Conservation (phyloP, 2,113 vertebrate species). For the Echinops telfairi region DNA sequence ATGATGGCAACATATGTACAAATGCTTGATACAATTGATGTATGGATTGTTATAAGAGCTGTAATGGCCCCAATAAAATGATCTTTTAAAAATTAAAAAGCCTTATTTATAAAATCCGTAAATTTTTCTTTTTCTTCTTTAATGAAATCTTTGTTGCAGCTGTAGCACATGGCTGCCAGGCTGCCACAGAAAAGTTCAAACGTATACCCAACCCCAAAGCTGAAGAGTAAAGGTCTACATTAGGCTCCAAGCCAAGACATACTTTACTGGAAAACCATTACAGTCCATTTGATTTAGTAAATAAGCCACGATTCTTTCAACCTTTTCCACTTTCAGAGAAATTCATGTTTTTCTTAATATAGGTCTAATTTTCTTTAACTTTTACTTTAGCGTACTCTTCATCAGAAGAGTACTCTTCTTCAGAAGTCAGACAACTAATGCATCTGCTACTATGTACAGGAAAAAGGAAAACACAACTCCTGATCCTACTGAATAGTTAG, state of each 20-base stretch:
- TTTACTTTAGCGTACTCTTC: too few relatives aligned
- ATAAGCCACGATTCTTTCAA: neutral
- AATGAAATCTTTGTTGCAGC: conserved; percentile 46
- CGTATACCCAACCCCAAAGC: neutral
- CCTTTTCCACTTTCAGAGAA: conserved; percentile 52
- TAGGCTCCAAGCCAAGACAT: neutral
- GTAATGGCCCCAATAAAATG: too few relatives aligned
- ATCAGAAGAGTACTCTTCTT: too few relatives aligned
- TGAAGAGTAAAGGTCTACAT: conserved; percentile 37
- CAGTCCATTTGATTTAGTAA: neutral
- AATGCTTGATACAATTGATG: too few relatives aligned
- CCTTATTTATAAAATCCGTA: conserved; percentile 24
- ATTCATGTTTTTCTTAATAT: conserved; percentile 30
- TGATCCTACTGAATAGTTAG: too few relatives aligned
- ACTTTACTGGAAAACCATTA: conserved; percentile 36
- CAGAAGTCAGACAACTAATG: too few relatives aligned
- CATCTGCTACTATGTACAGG: too few relatives aligned
- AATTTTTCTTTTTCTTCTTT: conserved; percentile 27
- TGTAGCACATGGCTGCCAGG: neutral
- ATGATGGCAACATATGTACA: too few relatives aligned
- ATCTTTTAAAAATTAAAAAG: too few relatives aligned
- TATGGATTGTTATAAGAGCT: too few relatives aligned
- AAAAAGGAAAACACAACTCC: too few relatives aligned
- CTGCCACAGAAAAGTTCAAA: neutral
- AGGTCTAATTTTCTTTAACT: neutral